A percentile compares a stretch with the other conserved stretches of the same genome.
phyloP scores from a whole-genome alignment of 2,113 vertebrate genomes.

The Tenrec ecaudatus region DNA sequence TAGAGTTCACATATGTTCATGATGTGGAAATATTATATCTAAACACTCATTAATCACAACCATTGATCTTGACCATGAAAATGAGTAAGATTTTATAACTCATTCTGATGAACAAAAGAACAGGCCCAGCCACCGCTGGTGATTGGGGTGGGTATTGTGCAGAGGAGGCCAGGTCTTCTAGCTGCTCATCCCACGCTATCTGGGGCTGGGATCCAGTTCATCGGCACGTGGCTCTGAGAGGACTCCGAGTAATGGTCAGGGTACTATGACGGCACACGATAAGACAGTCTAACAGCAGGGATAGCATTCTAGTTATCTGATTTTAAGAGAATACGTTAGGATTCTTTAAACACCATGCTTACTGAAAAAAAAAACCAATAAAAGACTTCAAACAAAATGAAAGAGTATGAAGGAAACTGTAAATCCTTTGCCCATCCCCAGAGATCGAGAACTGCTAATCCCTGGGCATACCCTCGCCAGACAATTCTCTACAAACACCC shows the following conservation, averaged over 20 bases:
- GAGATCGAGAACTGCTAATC: background rate
- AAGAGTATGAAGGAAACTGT: background rate
- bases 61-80: too few species aligned
- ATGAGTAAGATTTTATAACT: too few species aligned
- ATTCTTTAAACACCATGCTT: background rate
- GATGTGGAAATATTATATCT: too few species aligned
- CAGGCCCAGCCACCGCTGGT: background rate
- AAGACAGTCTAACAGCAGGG: background rate
- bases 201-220: background rate
- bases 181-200: background rate
- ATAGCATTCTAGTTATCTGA: background rate
- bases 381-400: background rate
- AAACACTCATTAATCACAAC: too few species aligned
- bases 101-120: too few species aligned
- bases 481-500: background rate
- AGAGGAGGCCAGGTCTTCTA: background rate
- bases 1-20: background rate
- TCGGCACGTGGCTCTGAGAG: background rate
- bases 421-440: background rate
- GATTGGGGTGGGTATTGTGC: too few species aligned
- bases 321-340: background rate
- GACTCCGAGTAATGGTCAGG: background rate
- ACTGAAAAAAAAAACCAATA: slow-evolving; percentile 18
- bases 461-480: background rate
- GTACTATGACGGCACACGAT: rapidly evolving